Conservation (phyloP, 2,113 vertebrate species). For the Sakesphorus luctuosus region DNA sequence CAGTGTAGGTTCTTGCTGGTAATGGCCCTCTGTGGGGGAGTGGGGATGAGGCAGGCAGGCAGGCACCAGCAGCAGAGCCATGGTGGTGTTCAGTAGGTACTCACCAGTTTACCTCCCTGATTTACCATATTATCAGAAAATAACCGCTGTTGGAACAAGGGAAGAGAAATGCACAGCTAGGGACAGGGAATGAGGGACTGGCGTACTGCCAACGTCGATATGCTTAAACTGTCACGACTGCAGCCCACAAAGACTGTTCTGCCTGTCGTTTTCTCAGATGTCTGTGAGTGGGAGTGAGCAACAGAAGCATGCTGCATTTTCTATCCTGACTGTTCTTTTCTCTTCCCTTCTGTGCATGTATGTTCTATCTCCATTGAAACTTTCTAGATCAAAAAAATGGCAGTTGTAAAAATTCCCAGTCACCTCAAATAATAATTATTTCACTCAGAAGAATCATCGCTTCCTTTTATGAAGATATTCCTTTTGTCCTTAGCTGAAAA, state of each 20-base stretch:
- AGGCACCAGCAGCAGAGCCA: background rate
- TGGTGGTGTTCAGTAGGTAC: background rate
- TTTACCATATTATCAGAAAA: background rate
- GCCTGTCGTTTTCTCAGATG: conserved; percentile 49
- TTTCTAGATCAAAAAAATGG: background rate
- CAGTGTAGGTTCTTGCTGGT: background rate
- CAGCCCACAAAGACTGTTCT: conserved; percentile 25
- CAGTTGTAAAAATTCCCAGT: background rate
- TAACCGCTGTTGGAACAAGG: background rate
- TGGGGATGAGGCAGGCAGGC: background rate
- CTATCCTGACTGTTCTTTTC: conserved; percentile 60
- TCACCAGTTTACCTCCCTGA: background rate
- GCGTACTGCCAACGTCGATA: background rate
- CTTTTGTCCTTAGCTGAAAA: background rate
- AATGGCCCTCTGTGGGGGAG: fast-evolving
- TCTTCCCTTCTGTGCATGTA: conserved; percentile 11
- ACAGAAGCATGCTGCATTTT: conserved; percentile 39
- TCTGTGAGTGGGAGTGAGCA: conserved; percentile 56
- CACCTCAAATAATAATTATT: background rate
- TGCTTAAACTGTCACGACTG: background rate
- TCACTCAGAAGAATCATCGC: background rate
- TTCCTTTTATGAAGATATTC: background rate
- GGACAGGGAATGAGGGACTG: background rate
- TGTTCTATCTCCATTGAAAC: conserved; percentile 29
- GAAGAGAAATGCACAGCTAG: conserved; percentile 2